phyloP scores from a whole-genome alignment of 2,113 vertebrate genomes.

The Sinocyclocheilus grahami region DNA sequence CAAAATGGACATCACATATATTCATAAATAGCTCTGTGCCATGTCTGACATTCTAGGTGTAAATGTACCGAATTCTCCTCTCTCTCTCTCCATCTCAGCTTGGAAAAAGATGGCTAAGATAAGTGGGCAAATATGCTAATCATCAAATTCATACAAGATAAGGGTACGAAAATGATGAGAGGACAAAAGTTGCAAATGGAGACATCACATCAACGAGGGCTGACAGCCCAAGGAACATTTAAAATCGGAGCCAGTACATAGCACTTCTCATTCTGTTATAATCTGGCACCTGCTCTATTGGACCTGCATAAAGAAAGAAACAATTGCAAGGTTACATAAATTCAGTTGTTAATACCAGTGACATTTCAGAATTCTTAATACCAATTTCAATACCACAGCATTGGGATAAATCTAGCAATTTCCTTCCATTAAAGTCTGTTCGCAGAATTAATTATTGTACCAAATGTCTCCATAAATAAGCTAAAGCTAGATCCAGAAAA shows the following conservation, averaged over 20 bases:
- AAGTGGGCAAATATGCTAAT: not conserved
- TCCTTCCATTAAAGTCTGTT: not conserved
- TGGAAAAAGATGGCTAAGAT: not conserved
- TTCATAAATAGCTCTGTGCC: slow-evolving; percentile 73
- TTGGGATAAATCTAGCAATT: not conserved
- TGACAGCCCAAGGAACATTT: slow-evolving; percentile 58
- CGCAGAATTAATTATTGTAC: not conserved
- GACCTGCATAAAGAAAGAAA: slow-evolving; percentile 77
- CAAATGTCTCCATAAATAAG: not conserved
- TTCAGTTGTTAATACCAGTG: not conserved
- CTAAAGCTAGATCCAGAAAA: not conserved
- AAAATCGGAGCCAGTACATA: slow-evolving; percentile 96
- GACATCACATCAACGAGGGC: slow-evolving; percentile 36
- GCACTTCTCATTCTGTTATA: slow-evolving; percentile 93
- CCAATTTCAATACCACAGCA: not conserved
- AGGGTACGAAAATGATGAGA: slow-evolving; percentile 14
- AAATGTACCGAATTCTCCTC: slow-evolving; percentile 9
- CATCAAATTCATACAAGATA: not conserved
- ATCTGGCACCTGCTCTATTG: slow-evolving; percentile 89
- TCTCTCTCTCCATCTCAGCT: not conserved
- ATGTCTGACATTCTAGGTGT: slow-evolving; percentile 40
- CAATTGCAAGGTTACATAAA: slow-evolving; percentile 27
- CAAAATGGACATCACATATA: slow-evolving; percentile 72
- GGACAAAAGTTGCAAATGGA: slow-evolving; percentile 38
- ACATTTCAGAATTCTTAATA: not conserved